Evolutionary conservation across 2,888 invertebrate genomes (phyloP), one percentile per base, ranked within the genome.

Genomic region (Phortica okadai): DNA sequence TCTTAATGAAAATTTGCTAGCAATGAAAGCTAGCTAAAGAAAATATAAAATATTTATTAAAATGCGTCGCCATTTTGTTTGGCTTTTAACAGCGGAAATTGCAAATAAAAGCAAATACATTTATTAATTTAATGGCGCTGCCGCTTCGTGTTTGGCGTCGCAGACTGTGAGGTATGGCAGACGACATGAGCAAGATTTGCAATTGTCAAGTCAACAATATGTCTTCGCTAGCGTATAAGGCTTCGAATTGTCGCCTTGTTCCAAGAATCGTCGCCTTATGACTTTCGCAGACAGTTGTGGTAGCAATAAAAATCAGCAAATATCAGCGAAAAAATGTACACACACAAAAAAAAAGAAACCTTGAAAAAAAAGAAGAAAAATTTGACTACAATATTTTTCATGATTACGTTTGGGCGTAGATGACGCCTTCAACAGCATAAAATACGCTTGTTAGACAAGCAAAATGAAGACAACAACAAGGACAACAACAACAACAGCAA

Each of bases 61-160:
- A 50, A 50, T 50, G 14, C 50, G 50, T 11, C 50, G 50, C 50
- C 50, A 50, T 50, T 50, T 11, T 8, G 50, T 50, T 50, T 50
- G 50, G 50, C 14, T 50, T 62, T 16, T 62, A 83, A 82, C 78
- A 83, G 83, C 76, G 21, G 75, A 69, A 79, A 83, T 83, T 82
- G 50, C 70, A 74, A 73, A 50, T 50, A 14, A 50, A 50, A 50
- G 50, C 50, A 14, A 50, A 50, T 33, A 33, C 33, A 33, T 33
- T 33, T 33, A 33, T 33, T 33, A 33, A 33, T 33, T 33, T 33
- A 33, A 33, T 33, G 33, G 33, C 33, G 33, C 33, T 33, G 33
- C 33, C 33, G 4, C 4, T 33, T 33, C 33, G 33, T 33, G 33
- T 33, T 5, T 33, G 33, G 33, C 33, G 33, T 33, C 2, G 33